Percentiles rank a stretch among this genome's conserved stretches.
Conservation (phyloP, 2,888 invertebrate species). For the Frankliniella intonsa region DNA sequence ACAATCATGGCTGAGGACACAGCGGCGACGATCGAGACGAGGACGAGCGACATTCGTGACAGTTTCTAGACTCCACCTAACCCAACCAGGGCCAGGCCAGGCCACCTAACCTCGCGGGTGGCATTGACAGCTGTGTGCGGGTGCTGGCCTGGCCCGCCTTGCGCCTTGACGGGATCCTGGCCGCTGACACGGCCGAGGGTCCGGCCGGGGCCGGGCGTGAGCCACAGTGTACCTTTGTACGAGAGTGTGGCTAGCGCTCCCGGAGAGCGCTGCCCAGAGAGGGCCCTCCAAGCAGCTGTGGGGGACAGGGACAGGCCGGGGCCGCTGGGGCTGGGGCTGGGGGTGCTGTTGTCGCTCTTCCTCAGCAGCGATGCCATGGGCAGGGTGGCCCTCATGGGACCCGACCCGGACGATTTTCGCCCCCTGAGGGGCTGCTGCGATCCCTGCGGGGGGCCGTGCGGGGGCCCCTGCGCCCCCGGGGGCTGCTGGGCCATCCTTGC, state of each 20-base stretch:
- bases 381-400: slow-evolving; percentile 71
- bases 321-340: background rate
- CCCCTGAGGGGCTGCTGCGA: background rate
- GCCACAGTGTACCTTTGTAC: slow-evolving; percentile 58
- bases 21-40: no score
- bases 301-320: slow-evolving; percentile 48
- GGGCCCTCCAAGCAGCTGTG: slow-evolving; percentile 61
- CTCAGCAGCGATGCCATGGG: slow-evolving; percentile 62
- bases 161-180: background rate
- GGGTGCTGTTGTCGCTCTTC: slow-evolving; percentile 55
- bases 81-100: background rate
- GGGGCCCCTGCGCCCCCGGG: slow-evolving; percentile 2
- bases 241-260: slow-evolving; percentile 55
- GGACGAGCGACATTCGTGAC: no score
- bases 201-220: background rate
- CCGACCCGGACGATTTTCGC: slow-evolving; percentile 49
- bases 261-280: slow-evolving; percentile 68
- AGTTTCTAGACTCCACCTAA: no score
- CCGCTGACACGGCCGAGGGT: background rate
- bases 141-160: background rate
- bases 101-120: slow-evolving; percentile 8
- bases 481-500: background rate
- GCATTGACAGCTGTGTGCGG: slow-evolving; percentile 20
- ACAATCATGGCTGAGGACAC: no score
- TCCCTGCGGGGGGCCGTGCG: background rate